phyloP scores from a whole-genome alignment of 2,888 invertebrate species.

The Chymomyza caudatula region DNA sequence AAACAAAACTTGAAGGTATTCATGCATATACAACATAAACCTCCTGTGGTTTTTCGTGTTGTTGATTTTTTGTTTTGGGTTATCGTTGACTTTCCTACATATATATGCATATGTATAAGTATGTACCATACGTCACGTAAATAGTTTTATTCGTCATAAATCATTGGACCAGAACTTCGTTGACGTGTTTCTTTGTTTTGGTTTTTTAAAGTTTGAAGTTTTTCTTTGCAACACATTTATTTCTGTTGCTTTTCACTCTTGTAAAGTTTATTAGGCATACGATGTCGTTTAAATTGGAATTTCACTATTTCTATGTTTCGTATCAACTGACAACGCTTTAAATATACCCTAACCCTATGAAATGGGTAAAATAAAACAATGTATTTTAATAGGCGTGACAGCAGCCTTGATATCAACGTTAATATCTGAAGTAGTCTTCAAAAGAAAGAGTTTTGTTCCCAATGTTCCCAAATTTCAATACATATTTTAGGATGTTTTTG shows the following conservation, averaged over 20 bases:
- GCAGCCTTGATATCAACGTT: too few relatives aligned
- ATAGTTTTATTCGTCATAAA: constrained; percentile 66
- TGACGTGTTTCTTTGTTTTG: constrained; percentile 49
- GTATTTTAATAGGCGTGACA: too few relatives aligned
- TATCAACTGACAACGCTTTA: background rate
- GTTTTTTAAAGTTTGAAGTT: constrained; percentile 14
- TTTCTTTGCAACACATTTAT: background rate
- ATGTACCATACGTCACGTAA: constrained; percentile 58
- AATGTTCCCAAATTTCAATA: too few relatives aligned
- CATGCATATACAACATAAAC: background rate
- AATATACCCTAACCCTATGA: background rate
- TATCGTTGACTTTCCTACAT: constrained; percentile 5
- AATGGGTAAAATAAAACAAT: background rate
- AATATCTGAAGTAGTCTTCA: too few relatives aligned
- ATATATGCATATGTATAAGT: background rate
- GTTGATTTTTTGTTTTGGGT: background rate
- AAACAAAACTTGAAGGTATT: background rate
- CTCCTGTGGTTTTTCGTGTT: too few relatives aligned
- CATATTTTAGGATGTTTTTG: too few relatives aligned
- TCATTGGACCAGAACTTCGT: constrained; percentile 71
- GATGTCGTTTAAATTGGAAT: constrained; percentile 53
- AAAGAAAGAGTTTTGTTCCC: too few relatives aligned
- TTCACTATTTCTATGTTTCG: constrained; percentile 59
- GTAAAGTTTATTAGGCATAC: constrained; percentile 34
- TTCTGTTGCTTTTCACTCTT: constrained; percentile 38